A percentile compares a stretch with the other conserved stretches of the same genome.
These are phyloP conservation scores for Octopus bimaculoides DNA, from an alignment of 1,140 invertebrate species.

Conservation along the genomic window DNA sequence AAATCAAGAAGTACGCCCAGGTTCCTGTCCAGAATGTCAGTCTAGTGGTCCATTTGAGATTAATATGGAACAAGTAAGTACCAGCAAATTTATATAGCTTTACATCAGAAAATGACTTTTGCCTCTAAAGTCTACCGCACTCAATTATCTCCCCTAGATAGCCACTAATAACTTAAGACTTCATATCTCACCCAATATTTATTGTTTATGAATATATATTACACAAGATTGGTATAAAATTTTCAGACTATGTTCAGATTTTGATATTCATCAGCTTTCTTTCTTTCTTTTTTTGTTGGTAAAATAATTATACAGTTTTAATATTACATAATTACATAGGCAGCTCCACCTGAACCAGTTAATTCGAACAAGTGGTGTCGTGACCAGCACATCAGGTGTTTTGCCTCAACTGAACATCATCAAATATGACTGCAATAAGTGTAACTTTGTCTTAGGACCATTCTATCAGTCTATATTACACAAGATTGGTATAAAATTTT, in stretches of 20 bases:
- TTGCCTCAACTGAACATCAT: slow-evolving; percentile 92
- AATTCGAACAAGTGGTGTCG: slow-evolving; percentile 89
- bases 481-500: too few relatives aligned
- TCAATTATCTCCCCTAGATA: too few relatives aligned
- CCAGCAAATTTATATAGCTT: too few relatives aligned
- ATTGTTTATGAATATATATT: too few relatives aligned
- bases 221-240: too few relatives aligned
- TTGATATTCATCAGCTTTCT: background rate
- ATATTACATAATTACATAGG: slow-evolving; percentile 55
- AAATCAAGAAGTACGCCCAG: slow-evolving; percentile 88
- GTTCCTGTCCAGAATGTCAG: slow-evolving; percentile 97
- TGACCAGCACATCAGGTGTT: slow-evolving; percentile 93
- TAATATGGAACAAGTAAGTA: slow-evolving; percentile 71
- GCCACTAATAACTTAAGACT: too few relatives aligned
- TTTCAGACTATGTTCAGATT: too few relatives aligned
- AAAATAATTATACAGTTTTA: background rate
- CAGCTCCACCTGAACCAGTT: slow-evolving; percentile 95
- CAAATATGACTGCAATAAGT: slow-evolving; percentile 97
- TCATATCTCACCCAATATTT: too few relatives aligned
- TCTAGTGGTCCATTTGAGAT: slow-evolving; percentile 86
- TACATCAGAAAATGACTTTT: too few relatives aligned
- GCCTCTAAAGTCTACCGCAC: too few relatives aligned
- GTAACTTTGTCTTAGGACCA: slow-evolving; percentile 91
- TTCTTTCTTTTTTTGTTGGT: background rate
- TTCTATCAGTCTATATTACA: slow-evolving; percentile 92